Evolutionary conservation across 2,113 vertebrate genomes (phyloP).

Genomic region (Oryctolagus cuniculus): mOryCun1.1 NC_091443.1:19293001-19293500

Average conservation of each 20-base stretch:
- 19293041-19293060: background rate
- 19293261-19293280: background rate
- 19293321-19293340: background rate
- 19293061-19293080: background rate
- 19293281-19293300: background rate
- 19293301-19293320: background rate
- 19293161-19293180: background rate
- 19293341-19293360: conserved; percentile 31
- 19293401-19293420: conserved; percentile 1
- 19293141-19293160: background rate
- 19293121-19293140: background rate
- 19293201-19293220: conserved; percentile 1
- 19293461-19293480: conserved; percentile 32
- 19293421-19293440: conserved; percentile 16
- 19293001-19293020: background rate
- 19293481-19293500: conserved; percentile 7
- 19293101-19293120: background rate
- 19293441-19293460: background rate
- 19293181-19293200: background rate
- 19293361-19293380: background rate
- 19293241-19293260: conserved; percentile 6
- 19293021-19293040: background rate
- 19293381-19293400: conserved; percentile 1
- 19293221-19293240: background rate
- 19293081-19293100: background rate